Base-by-base conservation (phyloP, 2,113 vertebrate species). In the Neofelis nebulosa region DNA sequence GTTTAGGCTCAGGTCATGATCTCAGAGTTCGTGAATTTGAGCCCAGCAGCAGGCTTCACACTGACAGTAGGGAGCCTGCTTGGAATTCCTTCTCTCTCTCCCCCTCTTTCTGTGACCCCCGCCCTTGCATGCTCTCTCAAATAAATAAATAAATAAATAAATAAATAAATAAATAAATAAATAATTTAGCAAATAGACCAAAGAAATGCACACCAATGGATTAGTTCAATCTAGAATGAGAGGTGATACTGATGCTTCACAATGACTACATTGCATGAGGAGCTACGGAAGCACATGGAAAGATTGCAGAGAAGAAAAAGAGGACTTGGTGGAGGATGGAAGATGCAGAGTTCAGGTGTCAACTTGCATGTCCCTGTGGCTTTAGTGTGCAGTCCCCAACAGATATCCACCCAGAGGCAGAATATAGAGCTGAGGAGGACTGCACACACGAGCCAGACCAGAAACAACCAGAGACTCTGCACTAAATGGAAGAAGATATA, bases 291-390 rank as follows among this genome's bases (percentile, higher is more conserved):
- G 16, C n/a, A 25, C 2, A 1, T n/a, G 41, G 36, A 78, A 65
- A n/a, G 18, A 2, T 14, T 41, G 5, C 48, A 96, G 31, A 61
- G 45, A 81, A 61, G 33, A 88, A 50, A 90, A 78, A 6, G 3
- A 0, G n/a, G 38, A 66, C 8, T 5, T 52, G 1, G 1, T 13
- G 29, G 33, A 38, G 45, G 33, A 2, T 4, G 14, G 36, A 65
- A 31, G 29, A n/a, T 14, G 2, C 0, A 29, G 27, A 36, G 6
- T 31, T 31, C 48, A 55, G 11, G 16, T 14, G 10, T 50, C 69
- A 25, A 2, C 38, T 31, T 79, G 31, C 7, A 4, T 3, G 45
- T n/a, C 36, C 14, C 29, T 36, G n/a, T 50, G n/a, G 12, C 16
- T n/a, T 41, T 1, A 81, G 13, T 7, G 65, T 31, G 21, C 36